Percentiles rank a stretch among this genome's conserved stretches.
Conservation (phyloP, 2,113 vertebrate species). For the Callipepla squamata region DNA sequence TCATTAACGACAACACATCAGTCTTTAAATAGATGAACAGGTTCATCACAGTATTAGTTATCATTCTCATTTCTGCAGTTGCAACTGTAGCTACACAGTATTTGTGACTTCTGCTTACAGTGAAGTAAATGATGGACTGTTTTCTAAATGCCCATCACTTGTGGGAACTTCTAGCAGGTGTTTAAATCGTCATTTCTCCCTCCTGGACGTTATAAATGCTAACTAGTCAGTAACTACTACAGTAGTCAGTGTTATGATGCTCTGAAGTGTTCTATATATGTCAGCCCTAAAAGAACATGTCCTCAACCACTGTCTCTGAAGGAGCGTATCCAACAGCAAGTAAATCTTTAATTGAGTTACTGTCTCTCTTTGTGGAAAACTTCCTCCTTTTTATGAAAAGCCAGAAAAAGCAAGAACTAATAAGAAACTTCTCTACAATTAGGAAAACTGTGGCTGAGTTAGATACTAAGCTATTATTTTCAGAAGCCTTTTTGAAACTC, state of each 20-base stretch:
- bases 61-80: not conserved
- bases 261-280: not conserved
- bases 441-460: not conserved
- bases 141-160: not conserved
- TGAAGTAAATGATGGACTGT: not conserved
- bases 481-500: not conserved
- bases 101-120: not conserved
- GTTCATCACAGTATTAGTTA: not conserved
- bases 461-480: not conserved
- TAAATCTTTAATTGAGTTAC: not conserved
- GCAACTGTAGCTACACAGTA: not conserved
- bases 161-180: not conserved
- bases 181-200: not conserved
- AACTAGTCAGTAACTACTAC: not conserved
- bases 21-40: not conserved
- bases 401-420: conserved; percentile 6
- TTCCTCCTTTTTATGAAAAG: not conserved
- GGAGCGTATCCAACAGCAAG: not conserved
- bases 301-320: not conserved
- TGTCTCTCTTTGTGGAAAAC: not conserved
- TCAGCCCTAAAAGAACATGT: not conserved
- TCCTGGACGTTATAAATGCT: not conserved
- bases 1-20: not conserved
- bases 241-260: not conserved
- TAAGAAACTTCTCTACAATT: not conserved